Percentiles rank a stretch among this genome's conserved stretches.
These are phyloP conservation scores for western clawed frog (Xenopus tropicalis) DNA, from an alignment of 2,113 vertebrate genomes.

Conservation along the genomic window DNA sequence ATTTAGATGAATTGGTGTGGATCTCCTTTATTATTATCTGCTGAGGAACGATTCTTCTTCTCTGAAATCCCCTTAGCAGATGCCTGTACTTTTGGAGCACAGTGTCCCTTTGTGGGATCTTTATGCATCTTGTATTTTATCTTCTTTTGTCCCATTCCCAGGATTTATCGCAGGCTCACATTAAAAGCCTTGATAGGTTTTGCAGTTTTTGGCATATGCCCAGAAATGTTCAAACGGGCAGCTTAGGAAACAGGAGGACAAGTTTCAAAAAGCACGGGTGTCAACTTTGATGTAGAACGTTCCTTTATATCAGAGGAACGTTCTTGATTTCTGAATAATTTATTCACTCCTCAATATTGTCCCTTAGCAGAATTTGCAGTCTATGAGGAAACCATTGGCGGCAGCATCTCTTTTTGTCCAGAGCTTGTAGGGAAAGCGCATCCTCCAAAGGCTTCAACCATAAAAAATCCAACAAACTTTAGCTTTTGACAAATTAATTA, in stretches of 20 bases:
- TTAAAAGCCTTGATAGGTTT: conserved; percentile 10
- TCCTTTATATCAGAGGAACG: not conserved
- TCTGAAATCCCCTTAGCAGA: conserved; percentile 15
- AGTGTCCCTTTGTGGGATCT: conserved; percentile 11
- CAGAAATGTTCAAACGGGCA: conserved; percentile 15
- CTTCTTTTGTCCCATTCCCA: conserved; percentile 23
- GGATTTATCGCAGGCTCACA: conserved; percentile 12
- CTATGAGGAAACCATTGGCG: no score
- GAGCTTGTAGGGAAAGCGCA: no score
- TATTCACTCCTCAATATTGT: no score
- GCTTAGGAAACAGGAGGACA: conserved; percentile 4
- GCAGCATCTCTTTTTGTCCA: no score
- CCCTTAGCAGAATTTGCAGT: no score
- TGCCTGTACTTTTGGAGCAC: conserved; percentile 4
- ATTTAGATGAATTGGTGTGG: not conserved
- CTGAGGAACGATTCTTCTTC: not conserved
- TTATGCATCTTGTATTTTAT: conserved; percentile 10
- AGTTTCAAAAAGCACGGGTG: not conserved
- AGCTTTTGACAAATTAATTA: no score
- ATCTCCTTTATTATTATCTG: conserved; percentile 13
- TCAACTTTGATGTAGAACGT: not conserved
- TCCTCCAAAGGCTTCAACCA: no score
- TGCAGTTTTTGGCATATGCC: conserved; percentile 13
- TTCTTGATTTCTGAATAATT: not conserved
- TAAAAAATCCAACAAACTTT: no score